Evolutionary conservation across 2,113 vertebrate species (phyloP).

Genomic region (Damaliscus lunatus): DNA sequence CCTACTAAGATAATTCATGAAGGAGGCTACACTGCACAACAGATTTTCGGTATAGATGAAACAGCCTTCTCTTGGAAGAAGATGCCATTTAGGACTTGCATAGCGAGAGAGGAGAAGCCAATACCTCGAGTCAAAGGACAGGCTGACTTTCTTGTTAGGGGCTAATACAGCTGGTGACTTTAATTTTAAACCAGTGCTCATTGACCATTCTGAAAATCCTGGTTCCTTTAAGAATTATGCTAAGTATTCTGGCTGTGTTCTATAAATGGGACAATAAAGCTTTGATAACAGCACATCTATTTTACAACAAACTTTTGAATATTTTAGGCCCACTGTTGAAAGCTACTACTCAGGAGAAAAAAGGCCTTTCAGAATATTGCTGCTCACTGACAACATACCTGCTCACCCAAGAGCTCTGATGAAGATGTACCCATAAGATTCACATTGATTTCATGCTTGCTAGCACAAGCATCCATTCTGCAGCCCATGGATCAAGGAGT

Average conservation of each 20-base stretch:
- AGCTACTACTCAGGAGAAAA: neutral
- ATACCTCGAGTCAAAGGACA: neutral
- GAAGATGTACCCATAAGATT: neutral
- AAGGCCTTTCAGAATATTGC: neutral
- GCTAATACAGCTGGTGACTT: neutral
- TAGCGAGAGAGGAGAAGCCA: neutral
- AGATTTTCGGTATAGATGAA: neutral
- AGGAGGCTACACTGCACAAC: neutral
- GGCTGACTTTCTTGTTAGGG: neutral
- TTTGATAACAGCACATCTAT: neutral
- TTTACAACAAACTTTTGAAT: neutral
- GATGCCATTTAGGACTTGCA: neutral
- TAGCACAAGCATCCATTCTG: neutral
- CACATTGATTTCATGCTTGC: neutral
- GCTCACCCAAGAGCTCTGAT: neutral
- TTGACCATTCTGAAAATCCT: neutral
- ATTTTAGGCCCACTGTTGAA: neutral
- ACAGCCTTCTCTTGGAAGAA: neutral
- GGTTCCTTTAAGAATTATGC: neutral
- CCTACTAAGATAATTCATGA: neutral
- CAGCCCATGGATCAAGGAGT: neutral
- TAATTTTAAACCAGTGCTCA: neutral
- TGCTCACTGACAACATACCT: neutral
- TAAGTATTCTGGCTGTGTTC: neutral
- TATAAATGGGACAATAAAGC: neutral